phyloP scores from a whole-genome alignment of 2,888 invertebrate species.

The Acronicta alni region DNA sequence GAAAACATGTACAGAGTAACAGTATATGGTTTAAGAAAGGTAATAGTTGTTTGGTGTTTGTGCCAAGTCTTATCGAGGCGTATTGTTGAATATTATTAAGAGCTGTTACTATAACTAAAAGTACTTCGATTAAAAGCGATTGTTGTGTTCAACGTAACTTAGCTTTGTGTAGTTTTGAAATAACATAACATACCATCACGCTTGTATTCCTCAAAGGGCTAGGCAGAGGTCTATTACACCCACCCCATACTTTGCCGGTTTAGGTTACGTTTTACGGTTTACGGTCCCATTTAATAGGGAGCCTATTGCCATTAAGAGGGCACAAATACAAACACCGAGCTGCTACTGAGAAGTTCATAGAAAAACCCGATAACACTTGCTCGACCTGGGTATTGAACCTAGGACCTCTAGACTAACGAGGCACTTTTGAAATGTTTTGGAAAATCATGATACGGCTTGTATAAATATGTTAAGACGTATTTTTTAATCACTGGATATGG shows the following conservation, averaged over 20 bases:
- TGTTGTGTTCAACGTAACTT: constrained; percentile 47
- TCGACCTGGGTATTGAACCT: too few relatives aligned
- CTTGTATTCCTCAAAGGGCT: too few relatives aligned
- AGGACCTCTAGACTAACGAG: too few relatives aligned
- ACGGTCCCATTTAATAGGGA: too few relatives aligned
- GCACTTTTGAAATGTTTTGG: constrained; percentile 46
- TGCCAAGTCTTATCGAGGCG: constrained; percentile 44
- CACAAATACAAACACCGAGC: too few relatives aligned
- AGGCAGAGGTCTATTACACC: too few relatives aligned
- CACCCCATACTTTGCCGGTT: too few relatives aligned
- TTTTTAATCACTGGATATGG: neutral
- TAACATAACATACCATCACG: too few relatives aligned
- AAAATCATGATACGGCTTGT: constrained; percentile 21
- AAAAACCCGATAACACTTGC: too few relatives aligned
- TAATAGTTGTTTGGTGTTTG: constrained; percentile 49
- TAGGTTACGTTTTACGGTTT: too few relatives aligned
- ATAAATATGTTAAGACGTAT: constrained; percentile 5
- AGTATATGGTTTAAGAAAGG: constrained; percentile 34
- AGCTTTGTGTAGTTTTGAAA: constrained; percentile 44
- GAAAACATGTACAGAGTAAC: constrained; percentile 32
- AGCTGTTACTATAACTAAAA: constrained; percentile 51
- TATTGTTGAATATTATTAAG: constrained; percentile 56
- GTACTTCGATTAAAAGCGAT: constrained; percentile 43
- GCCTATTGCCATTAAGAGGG: too few relatives aligned
- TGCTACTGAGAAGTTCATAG: too few relatives aligned